A percentile compares a stretch with the other conserved stretches of the same genome.
Evolutionary conservation across 2,113 vertebrate genomes (phyloP).

Genomic region (Ramphastos sulfuratus): DNA sequence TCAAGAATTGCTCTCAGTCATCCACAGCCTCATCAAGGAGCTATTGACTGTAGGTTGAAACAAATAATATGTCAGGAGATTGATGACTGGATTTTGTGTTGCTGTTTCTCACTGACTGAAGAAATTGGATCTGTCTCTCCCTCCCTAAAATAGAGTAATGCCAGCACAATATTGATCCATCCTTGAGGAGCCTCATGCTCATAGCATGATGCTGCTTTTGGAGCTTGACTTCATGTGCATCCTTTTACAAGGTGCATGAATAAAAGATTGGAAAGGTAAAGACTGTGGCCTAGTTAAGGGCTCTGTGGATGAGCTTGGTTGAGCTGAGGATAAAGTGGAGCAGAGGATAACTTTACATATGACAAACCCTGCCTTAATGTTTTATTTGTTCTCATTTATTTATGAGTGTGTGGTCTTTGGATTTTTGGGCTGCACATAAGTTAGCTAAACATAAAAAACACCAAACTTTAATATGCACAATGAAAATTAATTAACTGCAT

Average conservation of each 20-base stretch:
- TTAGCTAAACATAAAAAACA: neutral
- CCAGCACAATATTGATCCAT: neutral
- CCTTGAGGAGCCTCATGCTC: neutral
- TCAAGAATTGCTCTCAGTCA: neutral
- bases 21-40: neutral
- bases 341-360: fast-evolving
- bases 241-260: neutral
- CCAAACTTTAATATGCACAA: neutral
- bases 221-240: neutral
- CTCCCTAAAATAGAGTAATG: neutral
- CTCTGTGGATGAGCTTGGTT: neutral
- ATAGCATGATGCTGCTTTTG: neutral
- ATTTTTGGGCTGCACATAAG: neutral
- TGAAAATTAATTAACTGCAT: conserved; percentile 9
- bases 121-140: neutral
- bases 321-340: neutral
- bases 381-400: neutral
- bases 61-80: neutral
- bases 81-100: neutral
- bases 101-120: conserved; percentile 2
- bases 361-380: neutral
- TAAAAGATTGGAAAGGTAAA: conserved; percentile 16
- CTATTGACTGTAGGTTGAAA: neutral
- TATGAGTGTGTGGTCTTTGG: neutral
- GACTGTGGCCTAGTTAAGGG: conserved; percentile 27